Evolutionary conservation across 2,797 vertebrate species (phyloP).

Genomic region (Urocyon cinereoargenteus): DNA sequence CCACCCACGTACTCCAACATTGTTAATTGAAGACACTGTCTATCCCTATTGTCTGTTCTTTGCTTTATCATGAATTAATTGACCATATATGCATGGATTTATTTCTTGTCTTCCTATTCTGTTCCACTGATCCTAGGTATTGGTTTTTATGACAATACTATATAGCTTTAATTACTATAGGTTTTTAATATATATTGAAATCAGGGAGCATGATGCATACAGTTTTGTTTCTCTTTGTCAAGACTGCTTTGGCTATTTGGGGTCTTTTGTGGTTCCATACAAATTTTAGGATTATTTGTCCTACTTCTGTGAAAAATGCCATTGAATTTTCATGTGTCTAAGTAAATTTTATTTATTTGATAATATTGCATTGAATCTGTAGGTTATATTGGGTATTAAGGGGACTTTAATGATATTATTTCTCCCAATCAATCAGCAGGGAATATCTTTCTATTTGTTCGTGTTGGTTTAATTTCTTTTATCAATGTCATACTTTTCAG

Average conservation of each 20-base stretch:
- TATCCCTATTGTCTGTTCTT: not conserved
- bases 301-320: not conserved
- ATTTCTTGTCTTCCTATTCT: not conserved
- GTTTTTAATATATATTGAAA: not conserved
- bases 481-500: not conserved
- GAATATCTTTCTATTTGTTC: not conserved
- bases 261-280: not conserved
- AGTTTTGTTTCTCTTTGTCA: not conserved
- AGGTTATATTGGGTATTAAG: not conserved
- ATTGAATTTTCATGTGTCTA: not conserved
- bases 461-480: not conserved
- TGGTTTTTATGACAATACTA: not conserved
- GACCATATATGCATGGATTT: not conserved
- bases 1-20: not conserved
- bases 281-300: not conserved
- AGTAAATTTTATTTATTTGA: not conserved
- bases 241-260: not conserved
- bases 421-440: not conserved
- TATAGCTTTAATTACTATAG: not conserved
- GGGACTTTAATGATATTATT: not conserved
- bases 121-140: not conserved
- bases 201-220: not conserved
- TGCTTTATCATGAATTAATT: not conserved
- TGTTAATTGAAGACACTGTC: not conserved
- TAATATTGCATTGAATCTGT: not conserved